Evolutionary conservation across 2,113 vertebrate genomes (phyloP).

Genomic region (Proteles cristata): DNA sequence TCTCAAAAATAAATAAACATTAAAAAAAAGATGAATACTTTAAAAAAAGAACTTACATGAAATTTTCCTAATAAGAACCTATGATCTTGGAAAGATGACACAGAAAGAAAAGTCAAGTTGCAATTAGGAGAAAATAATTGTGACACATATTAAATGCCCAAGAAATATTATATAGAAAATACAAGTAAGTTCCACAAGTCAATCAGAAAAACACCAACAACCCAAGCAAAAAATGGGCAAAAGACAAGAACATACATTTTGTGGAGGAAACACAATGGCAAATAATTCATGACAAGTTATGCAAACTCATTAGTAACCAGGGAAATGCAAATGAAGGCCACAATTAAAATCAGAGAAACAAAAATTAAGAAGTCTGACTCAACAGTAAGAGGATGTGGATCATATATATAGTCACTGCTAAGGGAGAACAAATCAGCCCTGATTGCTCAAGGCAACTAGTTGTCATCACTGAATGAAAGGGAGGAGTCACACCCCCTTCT

Average conservation of each 20-base stretch:
- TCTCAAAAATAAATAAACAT: too few relatives aligned
- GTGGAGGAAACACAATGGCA: background rate
- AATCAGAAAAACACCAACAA: background rate
- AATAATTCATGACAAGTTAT: background rate
- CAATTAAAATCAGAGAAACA: background rate
- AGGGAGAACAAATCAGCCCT: background rate
- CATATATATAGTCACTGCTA: background rate
- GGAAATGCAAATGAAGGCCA: background rate
- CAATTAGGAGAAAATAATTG: background rate
- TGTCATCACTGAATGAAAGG: background rate
- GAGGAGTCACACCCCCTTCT: background rate
- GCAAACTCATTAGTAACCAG: background rate
- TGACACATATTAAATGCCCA: background rate
- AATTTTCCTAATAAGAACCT: background rate
- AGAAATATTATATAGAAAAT: background rate
- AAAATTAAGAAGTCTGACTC: background rate
- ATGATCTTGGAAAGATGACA: background rate
- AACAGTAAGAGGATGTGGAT: background rate
- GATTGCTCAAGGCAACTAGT: background rate
- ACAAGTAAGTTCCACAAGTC: background rate
- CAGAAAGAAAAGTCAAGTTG: background rate
- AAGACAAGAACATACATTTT: background rate
- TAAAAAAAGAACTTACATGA: background rate
- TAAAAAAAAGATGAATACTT: too few relatives aligned
- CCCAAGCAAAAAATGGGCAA: background rate